Conservation (phyloP, 2,888 invertebrate species). For the Zelleria hepariella region DNA sequence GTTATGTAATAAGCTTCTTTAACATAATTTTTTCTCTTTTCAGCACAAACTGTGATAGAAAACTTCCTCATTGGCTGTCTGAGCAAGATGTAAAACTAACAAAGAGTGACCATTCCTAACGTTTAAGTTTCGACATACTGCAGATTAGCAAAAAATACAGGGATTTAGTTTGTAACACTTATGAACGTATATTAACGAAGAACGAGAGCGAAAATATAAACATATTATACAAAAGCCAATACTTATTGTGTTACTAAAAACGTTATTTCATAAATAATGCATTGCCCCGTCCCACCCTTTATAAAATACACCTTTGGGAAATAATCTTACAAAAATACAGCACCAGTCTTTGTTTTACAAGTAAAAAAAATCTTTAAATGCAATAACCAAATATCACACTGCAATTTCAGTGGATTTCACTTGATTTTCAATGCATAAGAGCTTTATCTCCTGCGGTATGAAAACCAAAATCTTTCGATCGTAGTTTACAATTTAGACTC, state of each 20-base stretch:
- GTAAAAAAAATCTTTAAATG: not conserved
- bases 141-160: slow-evolving; percentile 60
- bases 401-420: not conserved
- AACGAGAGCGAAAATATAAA: slow-evolving; percentile 51
- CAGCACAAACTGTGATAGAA: slow-evolving; percentile 84
- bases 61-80: slow-evolving; percentile 77
- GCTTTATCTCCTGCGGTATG: too few relatives aligned
- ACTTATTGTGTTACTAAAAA: not conserved
- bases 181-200: slow-evolving; percentile 46
- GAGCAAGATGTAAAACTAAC: slow-evolving; percentile 53
- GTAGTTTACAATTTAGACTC: slow-evolving; percentile 89
- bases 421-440: too few relatives aligned
- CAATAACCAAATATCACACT: not conserved
- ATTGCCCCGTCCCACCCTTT: not conserved
- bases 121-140: slow-evolving; percentile 2
- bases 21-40: too few relatives aligned
- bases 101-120: not conserved
- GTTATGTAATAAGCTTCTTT: too few relatives aligned
- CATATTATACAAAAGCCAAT: slow-evolving; percentile 34
- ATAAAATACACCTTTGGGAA: not conserved
- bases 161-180: slow-evolving; percentile 68
- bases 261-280: not conserved
- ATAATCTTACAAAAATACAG: not conserved
- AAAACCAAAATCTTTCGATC: too few relatives aligned
- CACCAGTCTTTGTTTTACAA: not conserved